A percentile compares a stretch with the other conserved stretches of the same genome.
Conservation (phyloP, 2,113 vertebrate species). For the Coptodon bakossiorum region DNA sequence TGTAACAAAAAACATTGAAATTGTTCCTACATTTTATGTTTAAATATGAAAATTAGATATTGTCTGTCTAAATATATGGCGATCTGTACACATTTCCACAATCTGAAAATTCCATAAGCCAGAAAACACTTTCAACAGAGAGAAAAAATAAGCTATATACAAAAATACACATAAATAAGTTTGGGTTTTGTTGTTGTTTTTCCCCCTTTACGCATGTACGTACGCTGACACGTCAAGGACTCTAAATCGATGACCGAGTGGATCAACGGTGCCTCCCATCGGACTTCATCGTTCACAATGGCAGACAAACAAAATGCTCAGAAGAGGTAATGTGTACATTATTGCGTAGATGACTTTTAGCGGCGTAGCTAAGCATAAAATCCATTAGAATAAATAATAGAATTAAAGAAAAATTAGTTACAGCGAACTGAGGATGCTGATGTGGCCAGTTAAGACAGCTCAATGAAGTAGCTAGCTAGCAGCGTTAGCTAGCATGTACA, state of each 20-base stretch:
- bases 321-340: conserved; percentile 43
- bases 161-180: background rate
- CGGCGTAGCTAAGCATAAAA: rapidly evolving
- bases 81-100: background rate
- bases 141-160: background rate
- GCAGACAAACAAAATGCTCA: conserved; percentile 59
- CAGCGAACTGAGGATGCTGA: background rate
- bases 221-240: background rate
- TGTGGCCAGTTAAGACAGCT: background rate
- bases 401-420: background rate
- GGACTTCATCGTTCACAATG: conserved; percentile 30
- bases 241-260: conserved; percentile 43
- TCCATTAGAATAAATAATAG: background rate
- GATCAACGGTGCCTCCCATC: background rate
- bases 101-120: background rate
- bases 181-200: background rate
- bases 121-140: background rate
- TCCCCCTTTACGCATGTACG: background rate
- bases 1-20: background rate
- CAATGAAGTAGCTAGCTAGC: background rate
- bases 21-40: background rate
- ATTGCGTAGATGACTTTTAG: rapidly evolving
- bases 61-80: background rate
- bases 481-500: background rate
- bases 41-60: background rate